Conservation (phyloP, 1,140 invertebrate genomes). For the Pseudobourletiella spinata region DNA sequence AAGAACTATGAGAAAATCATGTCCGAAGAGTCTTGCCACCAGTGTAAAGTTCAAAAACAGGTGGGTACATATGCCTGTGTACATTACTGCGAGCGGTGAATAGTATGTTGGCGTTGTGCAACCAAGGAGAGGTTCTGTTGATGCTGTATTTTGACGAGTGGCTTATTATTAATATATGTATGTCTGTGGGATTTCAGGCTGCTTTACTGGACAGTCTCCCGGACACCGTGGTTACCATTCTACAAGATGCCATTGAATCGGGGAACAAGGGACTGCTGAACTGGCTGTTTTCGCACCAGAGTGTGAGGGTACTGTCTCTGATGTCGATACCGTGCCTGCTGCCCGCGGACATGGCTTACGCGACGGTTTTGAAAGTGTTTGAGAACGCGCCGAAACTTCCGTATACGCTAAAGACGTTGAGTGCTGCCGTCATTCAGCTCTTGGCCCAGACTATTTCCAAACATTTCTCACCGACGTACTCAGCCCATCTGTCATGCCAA, state of each 20-base stretch:
- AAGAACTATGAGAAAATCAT: conserved; percentile 35
- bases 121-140: no score
- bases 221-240: conserved; percentile 70
- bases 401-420: conserved; percentile 46
- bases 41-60: conserved; percentile 74
- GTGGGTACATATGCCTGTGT: conserved; percentile 42
- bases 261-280: conserved; percentile 82
- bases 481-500: conserved; percentile 55
- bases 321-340: conserved; percentile 73
- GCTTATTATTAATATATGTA: no score
- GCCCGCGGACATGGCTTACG: conserved; percentile 73
- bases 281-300: conserved; percentile 74
- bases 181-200: conserved; percentile 52
- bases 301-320: conserved; percentile 66
- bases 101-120: no score
- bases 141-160: no score
- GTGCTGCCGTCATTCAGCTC: conserved; percentile 50
- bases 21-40: conserved; percentile 64
- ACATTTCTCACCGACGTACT: conserved; percentile 33
- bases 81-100: no score
- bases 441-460: conserved; percentile 38
- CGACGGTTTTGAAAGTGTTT: conserved; percentile 67
- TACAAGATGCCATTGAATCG: conserved; percentile 83
- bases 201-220: conserved; percentile 74
- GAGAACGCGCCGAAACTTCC: conserved; percentile 50